Evolutionary conservation across 1,140 invertebrate species (phyloP), one percentile per base, ranked within the genome.

Genomic region (Drosophila azteca): DNA sequence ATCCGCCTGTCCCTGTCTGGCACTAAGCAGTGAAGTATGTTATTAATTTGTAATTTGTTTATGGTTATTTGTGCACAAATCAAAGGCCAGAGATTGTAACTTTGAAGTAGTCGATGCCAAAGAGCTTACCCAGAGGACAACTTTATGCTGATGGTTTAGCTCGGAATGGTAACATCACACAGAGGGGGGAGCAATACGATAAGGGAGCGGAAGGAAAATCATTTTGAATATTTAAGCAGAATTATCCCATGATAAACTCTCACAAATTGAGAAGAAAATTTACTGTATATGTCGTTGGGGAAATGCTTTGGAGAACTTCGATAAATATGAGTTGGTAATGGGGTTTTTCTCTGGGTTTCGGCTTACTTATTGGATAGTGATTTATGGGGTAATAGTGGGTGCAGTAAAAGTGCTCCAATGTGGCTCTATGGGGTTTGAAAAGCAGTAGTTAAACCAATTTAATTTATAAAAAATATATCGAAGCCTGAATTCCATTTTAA

Each of bases 21-120:
- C 60, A 70, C 82, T 82, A 81, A 82, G 63, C 83, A 82, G 82
- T 67, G 79, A 85, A 87, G 82, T 85, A 85, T 85, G 82, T 85
- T 85, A 85, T 85, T 85, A 85, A 85, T 85, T 85, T 85, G 78
- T 85, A 85, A 85, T 85, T 85, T 85, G 82, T 78, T 85, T 85
- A 85, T 73, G 82, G 82, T 87, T 85, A 85, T 85, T 85, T 85
- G 82, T 85, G 82, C 78, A 88, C 82, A 87, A 85, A 87, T 85
- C 82, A 85, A 85, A 85, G 78, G 83, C 69, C 82, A 87, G 72
- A 87, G 74, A 82, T 87, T 88, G 63, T 77, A 87, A 87, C 78
- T 85, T 88, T 78, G 69, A 78, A 68, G 73, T 76, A 68, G 72
- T 60, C 55, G 44, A 61, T 41, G 64, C 13, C 31, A 61, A 53